Evolutionary conservation across 2,888 invertebrate species (phyloP), one percentile per base, ranked within the genome.

Genomic region (Hoplodrina blanda): DNA sequence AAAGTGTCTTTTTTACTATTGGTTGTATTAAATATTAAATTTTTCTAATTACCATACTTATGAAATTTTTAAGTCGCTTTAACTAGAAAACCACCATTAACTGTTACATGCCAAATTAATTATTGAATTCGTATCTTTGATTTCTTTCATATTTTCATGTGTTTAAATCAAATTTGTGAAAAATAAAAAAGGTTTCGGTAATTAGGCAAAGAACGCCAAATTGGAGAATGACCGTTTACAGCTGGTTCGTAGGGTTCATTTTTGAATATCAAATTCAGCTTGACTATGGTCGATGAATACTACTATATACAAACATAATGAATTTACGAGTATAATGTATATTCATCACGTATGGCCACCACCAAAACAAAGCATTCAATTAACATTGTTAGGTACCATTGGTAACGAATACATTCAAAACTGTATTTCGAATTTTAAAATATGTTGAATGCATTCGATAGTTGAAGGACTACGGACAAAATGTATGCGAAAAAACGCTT

Each of bases 361-460:
- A 30, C 13, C 8, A 19, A 33, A 53, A 37, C 19, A 50, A 68
- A 20, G 37, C 19, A 52, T 56, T 30, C 55, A 61, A 73, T 76
- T 30, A 61, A 76, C 52, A 52, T 13, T 52, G 50, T 46, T 30
- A n/a, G n/a, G n/a, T n/a, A 20, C 13, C 19, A 8, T 57, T 61
- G 15, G 37, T 37, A 73, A 73, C 33, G 19, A 74, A 59, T 55
- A 37, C 6, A 50, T 55, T 67, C 37, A 67, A 60, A 8, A 17
- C n/a, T 37, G 3, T 13, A 30, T 30, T n/a, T 19, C 4, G 8
- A 25, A 17, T 17, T 50, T 4, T 11, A 3, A 55, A 71, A 62
- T 49, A 70, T 20, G n/a, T 54, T n/a, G 1, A 44, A 33, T 49
- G 25, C 11, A n/a, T 50, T 71, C 8, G 3, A 53, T 53, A 17